Percentiles rank a stretch among this genome's conserved stretches.
Conservation (phyloP, 2,888 invertebrate species). For the Acronicta alni region DNA sequence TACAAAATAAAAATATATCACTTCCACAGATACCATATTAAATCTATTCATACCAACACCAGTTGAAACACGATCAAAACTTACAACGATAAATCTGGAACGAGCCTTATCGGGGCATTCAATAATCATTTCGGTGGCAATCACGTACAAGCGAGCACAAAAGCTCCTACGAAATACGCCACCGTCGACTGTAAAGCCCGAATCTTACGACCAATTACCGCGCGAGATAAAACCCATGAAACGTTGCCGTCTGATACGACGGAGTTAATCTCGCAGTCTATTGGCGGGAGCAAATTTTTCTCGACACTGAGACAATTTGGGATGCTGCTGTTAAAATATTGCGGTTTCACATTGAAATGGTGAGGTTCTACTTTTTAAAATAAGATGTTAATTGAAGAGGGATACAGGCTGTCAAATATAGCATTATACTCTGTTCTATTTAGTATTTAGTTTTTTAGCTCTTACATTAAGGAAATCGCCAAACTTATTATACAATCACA, state of each 20-base stretch:
- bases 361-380: slow-evolving; percentile 2
- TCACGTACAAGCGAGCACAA: slow-evolving; percentile 71
- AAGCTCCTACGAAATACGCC: slow-evolving; percentile 67
- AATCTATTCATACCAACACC: slow-evolving; percentile 32
- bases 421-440: too few relatives aligned
- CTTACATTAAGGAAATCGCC: too few relatives aligned
- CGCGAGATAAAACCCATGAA: slow-evolving; percentile 77
- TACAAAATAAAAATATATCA: slow-evolving; percentile 17
- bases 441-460: too few relatives aligned
- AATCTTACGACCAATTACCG: slow-evolving; percentile 82
- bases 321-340: slow-evolving; percentile 38
- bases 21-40: slow-evolving; percentile 25
- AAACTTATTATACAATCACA: too few relatives aligned
- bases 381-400: not conserved
- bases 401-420: not conserved
- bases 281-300: slow-evolving; percentile 63
- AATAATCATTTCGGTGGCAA: slow-evolving; percentile 70
- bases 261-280: slow-evolving; percentile 64
- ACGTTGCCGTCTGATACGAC: slow-evolving; percentile 67
- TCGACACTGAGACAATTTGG: slow-evolving; percentile 51
- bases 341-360: slow-evolving; percentile 32
- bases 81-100: slow-evolving; percentile 55
- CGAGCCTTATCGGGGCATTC: slow-evolving; percentile 65
- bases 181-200: slow-evolving; percentile 71
- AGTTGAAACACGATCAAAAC: slow-evolving; percentile 54